Evolutionary conservation across 2,113 vertebrate species (phyloP).

Genomic region (Poecilia latipinna): DNA sequence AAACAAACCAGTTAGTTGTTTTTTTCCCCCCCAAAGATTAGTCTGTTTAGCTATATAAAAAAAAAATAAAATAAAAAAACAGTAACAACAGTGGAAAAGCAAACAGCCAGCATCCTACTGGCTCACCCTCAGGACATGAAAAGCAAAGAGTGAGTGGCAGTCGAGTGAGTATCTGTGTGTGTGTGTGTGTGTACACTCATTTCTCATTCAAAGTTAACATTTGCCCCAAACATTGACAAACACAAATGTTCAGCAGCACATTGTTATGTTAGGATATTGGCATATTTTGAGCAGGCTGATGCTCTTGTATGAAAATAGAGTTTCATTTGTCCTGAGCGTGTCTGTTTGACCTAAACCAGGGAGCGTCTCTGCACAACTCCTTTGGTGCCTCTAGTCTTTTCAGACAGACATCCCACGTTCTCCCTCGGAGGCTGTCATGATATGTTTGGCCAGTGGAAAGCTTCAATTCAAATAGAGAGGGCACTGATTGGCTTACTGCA

Average conservation of each 20-base stretch:
- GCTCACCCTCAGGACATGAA: slow-evolving; percentile 50
- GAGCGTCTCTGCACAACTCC: slow-evolving; percentile 48
- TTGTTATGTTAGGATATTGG: slow-evolving; percentile 70
- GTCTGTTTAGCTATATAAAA: slow-evolving; percentile 47
- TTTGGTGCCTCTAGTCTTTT: slow-evolving; percentile 28
- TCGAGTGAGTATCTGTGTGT: slow-evolving; percentile 77
- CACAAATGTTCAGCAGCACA: slow-evolving; percentile 80
- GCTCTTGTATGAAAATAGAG: slow-evolving; percentile 79
- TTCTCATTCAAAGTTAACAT: slow-evolving; percentile 74
- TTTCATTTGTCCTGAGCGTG: slow-evolving; percentile 78
- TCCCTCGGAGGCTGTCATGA: slow-evolving; percentile 27
- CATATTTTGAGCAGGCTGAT: slow-evolving; percentile 61
- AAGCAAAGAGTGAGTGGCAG: slow-evolving; percentile 69
- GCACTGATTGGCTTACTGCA: slow-evolving; percentile 42
- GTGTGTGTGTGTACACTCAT: slow-evolving; percentile 65
- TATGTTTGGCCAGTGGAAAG: slow-evolving; percentile 40
- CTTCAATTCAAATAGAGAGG: slow-evolving; percentile 52
- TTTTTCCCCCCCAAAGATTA: neutral
- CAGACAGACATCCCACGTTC: slow-evolving; percentile 29
- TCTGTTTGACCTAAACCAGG: slow-evolving; percentile 67
- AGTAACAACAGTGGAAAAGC: slow-evolving; percentile 39
- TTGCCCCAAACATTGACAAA: slow-evolving; percentile 73
- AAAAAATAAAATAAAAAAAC: neutral
- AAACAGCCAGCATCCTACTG: slow-evolving; percentile 31
- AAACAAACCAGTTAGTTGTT: slow-evolving; percentile 43